Percentiles rank a stretch among this genome's conserved stretches.
Conservation (phyloP, 2,797 vertebrate species). For the Paedocypris micromegethes region DNA sequence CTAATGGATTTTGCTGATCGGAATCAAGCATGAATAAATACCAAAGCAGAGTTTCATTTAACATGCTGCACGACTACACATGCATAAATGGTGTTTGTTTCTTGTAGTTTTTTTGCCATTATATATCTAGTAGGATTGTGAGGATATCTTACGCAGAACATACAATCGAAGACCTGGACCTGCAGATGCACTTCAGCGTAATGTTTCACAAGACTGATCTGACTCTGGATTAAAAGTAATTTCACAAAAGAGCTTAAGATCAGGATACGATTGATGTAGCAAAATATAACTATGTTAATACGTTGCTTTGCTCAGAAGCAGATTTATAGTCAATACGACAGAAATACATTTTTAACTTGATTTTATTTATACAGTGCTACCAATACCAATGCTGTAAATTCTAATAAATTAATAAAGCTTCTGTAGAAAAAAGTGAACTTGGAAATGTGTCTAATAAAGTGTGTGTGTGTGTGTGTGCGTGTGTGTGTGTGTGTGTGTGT, state of each 20-base stretch:
- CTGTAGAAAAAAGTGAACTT: slow-evolving; percentile 57
- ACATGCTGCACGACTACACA: neutral
- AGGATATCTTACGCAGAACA: slow-evolving; percentile 24
- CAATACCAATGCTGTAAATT: slow-evolving; percentile 43
- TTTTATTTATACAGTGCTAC: neutral
- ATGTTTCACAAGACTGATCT: slow-evolving; percentile 2
- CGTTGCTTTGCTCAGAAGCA: slow-evolving; percentile 23
- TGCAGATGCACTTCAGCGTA: slow-evolving; percentile 62
- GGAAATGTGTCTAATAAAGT: neutral
- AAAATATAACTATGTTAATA: slow-evolving; percentile 5
- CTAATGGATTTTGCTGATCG: too few relatives aligned
- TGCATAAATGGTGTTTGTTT: slow-evolving; percentile 1
- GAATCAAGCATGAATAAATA: neutral
- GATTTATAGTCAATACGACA: slow-evolving; percentile 5
- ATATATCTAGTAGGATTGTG: slow-evolving; percentile 4
- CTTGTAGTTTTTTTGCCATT: slow-evolving; percentile 15
- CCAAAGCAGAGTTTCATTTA: slow-evolving; percentile 1
- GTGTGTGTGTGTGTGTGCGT: neutral
- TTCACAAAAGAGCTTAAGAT: too few relatives aligned
- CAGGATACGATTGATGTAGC: neutral
- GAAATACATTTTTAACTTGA: neutral
- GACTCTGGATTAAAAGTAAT: too few relatives aligned
- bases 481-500: neutral
- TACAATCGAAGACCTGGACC: slow-evolving; percentile 49
- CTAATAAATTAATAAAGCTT: slow-evolving; percentile 65